A percentile compares a stretch with the other conserved stretches of the same genome.
These are phyloP conservation scores for Sphinx pinastri DNA, from an alignment of 2,888 invertebrate species.

Conservation along the genomic window DNA sequence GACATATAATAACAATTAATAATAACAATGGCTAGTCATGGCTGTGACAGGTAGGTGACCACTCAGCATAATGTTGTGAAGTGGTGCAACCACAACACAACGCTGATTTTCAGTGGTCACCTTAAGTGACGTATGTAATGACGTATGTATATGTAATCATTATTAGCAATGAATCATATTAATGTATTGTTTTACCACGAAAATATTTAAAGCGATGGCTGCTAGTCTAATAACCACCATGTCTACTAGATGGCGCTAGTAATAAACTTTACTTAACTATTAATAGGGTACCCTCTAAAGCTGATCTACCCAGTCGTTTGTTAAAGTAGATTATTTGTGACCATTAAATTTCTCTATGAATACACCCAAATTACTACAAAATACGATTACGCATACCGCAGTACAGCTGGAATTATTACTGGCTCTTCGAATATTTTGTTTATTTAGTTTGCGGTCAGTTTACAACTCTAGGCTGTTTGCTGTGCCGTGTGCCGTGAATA, in stretches of 20 bases:
- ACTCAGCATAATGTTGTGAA: too few species aligned
- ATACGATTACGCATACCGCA: slow-evolving; percentile 38
- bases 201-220: slow-evolving; percentile 12
- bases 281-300: neutral
- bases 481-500: slow-evolving; percentile 67
- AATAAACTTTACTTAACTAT: neutral
- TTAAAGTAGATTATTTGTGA: slow-evolving; percentile 13
- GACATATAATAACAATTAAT: too few species aligned
- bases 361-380: slow-evolving; percentile 31
- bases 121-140: too few species aligned
- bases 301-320: neutral
- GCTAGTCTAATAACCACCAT: neutral
- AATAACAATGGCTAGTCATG: too few species aligned
- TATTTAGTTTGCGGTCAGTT: slow-evolving; percentile 67
- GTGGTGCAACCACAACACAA: too few species aligned
- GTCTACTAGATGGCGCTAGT: neutral
- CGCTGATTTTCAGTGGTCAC: too few species aligned
- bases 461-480: slow-evolving; percentile 64
- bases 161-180: neutral
- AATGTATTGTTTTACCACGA: neutral
- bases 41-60: too few species aligned
- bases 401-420: slow-evolving; percentile 60
- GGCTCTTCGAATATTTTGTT: slow-evolving; percentile 71
- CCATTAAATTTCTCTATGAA: slow-evolving; percentile 23
- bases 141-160: neutral